Evolutionary conservation across 2,113 vertebrate species (phyloP).

Genomic region (Barbus barbus): DNA sequence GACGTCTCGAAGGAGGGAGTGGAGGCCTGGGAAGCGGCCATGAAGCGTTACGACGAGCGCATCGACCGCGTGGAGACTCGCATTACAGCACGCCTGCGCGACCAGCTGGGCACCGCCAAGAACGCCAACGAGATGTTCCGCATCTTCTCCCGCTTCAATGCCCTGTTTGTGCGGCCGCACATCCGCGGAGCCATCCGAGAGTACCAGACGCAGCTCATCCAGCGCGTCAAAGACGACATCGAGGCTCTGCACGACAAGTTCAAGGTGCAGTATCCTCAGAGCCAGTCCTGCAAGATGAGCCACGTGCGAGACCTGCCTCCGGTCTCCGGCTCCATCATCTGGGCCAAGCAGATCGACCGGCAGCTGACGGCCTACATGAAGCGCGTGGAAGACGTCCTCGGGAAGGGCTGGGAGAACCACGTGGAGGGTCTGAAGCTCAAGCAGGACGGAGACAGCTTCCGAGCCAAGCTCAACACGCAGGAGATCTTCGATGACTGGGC

Average conservation of each 20-base stretch:
- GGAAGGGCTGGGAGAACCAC: conserved; percentile 98
- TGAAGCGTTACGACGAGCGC: conserved; percentile 96
- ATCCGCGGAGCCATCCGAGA: conserved; percentile 96
- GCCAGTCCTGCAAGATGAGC: conserved; percentile 98
- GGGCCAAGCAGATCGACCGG: conserved; percentile 98
- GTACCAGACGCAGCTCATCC: conserved; percentile 96
- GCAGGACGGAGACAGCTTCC: conserved; percentile 98
- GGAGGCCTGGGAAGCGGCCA: conserved; percentile 97
- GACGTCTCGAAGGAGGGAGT: conserved; percentile 98
- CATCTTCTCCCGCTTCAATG: conserved; percentile 98
- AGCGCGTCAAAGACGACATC: conserved; percentile 96
- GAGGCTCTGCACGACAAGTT: conserved; percentile 98
- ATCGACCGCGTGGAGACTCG: conserved; percentile 97
- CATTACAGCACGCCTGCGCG: conserved; percentile 93
- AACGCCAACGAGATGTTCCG: conserved; percentile 99
- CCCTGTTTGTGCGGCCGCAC: conserved; percentile 94
- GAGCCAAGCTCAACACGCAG: conserved; percentile 97
- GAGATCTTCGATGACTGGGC: conserved; percentile 99
- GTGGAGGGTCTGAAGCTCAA: conserved; percentile 98
- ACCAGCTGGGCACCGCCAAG: conserved; percentile 96
- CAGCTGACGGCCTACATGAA: conserved; percentile 99
- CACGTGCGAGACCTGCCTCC: conserved; percentile 95
- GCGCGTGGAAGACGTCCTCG: conserved; percentile 95
- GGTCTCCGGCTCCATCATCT: conserved; percentile 96
- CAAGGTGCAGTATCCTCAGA: conserved; percentile 98